A percentile compares a stretch with the other conserved stretches of the same genome.
Conservation (phyloP, 2,888 invertebrate genomes). For the Drosophila melanosoma region DNA sequence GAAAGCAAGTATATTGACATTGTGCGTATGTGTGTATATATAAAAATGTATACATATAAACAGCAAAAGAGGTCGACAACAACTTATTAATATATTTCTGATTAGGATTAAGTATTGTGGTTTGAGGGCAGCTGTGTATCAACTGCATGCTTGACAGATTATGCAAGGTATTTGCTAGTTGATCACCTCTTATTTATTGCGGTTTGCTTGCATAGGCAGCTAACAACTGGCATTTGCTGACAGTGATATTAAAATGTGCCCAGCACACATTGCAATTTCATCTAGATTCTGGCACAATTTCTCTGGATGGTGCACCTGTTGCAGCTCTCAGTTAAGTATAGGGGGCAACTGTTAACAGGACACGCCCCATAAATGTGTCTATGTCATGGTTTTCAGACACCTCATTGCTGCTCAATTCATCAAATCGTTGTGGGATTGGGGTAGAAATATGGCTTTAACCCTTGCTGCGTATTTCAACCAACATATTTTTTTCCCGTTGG, state of each 20-base stretch:
- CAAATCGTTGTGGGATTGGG: background rate
- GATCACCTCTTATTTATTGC: background rate
- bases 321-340: constrained; percentile 35
- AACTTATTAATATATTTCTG: background rate
- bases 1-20: background rate
- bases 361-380: constrained; percentile 32
- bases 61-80: background rate
- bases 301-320: constrained; percentile 33
- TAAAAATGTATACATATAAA: background rate
- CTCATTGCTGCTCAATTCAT: constrained; percentile 13
- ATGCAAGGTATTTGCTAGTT: constrained; percentile 11
- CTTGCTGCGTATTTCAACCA: constrained; percentile 6
- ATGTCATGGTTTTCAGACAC: constrained; percentile 17
- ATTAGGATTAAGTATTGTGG: background rate
- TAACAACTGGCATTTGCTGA: constrained; percentile 33
- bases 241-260: constrained; percentile 49
- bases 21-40: background rate
- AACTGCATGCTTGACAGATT: background rate
- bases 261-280: constrained; percentile 35
- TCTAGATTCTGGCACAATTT: constrained; percentile 57
- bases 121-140: background rate
- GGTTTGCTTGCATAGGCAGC: constrained; percentile 12
- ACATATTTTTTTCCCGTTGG: background rate
- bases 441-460: constrained; percentile 2
- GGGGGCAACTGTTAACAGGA: background rate